Evolutionary conservation across 2,888 invertebrate species (phyloP).

Genomic region (Drosophila nr. fundita): DNA sequence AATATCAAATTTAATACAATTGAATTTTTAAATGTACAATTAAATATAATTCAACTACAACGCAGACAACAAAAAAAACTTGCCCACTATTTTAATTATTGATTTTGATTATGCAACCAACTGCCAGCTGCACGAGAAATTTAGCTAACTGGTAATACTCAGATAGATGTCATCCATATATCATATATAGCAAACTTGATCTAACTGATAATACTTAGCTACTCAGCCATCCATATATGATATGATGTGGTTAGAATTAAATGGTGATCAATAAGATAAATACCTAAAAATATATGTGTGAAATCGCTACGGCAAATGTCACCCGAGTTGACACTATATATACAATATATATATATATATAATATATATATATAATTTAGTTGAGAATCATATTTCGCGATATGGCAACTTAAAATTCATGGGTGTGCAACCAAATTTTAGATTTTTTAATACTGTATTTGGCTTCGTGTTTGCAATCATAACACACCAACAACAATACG

Average conservation of each 20-base stretch:
- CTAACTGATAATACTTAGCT: neutral
- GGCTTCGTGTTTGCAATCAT: constrained; percentile 26
- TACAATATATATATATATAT: too few relatives aligned
- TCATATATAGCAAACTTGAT: neutral
- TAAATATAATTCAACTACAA: constrained; percentile 62
- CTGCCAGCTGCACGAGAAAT: constrained; percentile 2
- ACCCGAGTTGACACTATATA: neutral
- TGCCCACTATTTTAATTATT: constrained; percentile 67
- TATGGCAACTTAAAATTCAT: neutral
- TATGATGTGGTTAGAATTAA: neutral
- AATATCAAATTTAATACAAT: constrained; percentile 78
- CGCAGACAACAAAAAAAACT: constrained; percentile 25
- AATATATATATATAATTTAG: neutral
- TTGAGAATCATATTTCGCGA: neutral
- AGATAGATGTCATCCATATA: neutral
- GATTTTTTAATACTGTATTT: constrained; percentile 27
- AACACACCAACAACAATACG: constrained; percentile 31
- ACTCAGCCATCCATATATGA: neutral
- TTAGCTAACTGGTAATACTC: neutral
- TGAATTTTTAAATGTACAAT: constrained; percentile 73
- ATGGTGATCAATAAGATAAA: neutral
- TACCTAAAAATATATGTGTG: neutral
- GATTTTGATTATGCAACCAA: constrained; percentile 51
- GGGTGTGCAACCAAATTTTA: too few relatives aligned
- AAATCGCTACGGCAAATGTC: neutral